phyloP scores from a whole-genome alignment of 2,797 vertebrate species.

The Nyctibius grandis region DNA sequence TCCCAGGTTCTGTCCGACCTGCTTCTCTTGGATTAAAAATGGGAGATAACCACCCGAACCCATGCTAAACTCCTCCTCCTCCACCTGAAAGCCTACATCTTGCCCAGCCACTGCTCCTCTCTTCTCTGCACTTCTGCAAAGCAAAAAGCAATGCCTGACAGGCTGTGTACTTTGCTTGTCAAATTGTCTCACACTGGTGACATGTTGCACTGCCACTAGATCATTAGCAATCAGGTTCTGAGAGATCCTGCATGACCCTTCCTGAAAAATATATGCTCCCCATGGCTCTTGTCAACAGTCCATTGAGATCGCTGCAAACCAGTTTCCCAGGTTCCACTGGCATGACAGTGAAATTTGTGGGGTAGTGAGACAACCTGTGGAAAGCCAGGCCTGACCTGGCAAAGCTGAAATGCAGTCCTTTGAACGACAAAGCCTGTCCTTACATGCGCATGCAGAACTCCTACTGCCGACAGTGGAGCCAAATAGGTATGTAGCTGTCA shows the following conservation, averaged over 20 bases:
- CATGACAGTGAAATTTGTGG: not conserved
- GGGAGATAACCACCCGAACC: not conserved
- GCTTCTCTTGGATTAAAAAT: not conserved
- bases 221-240: not conserved
- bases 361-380: not conserved
- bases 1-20: not conserved
- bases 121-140: not conserved
- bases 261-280: not conserved
- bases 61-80: not conserved
- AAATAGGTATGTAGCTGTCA: not conserved
- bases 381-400: not conserved
- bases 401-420: not conserved
- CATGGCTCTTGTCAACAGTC: not conserved
- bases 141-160: not conserved
- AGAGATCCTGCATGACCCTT: not conserved
- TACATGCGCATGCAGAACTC: not conserved
- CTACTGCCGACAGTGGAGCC: not conserved
- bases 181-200: not conserved
- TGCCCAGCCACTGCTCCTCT: not conserved
- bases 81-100: not conserved
- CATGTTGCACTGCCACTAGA: not conserved
- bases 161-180: not conserved
- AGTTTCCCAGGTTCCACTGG: not conserved
- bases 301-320: not conserved
- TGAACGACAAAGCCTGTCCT: not conserved